Evolutionary conservation across 2,797 vertebrate species (phyloP), one percentile per base, ranked within the genome.

Genomic region (Eulemur albifrons): DNA sequence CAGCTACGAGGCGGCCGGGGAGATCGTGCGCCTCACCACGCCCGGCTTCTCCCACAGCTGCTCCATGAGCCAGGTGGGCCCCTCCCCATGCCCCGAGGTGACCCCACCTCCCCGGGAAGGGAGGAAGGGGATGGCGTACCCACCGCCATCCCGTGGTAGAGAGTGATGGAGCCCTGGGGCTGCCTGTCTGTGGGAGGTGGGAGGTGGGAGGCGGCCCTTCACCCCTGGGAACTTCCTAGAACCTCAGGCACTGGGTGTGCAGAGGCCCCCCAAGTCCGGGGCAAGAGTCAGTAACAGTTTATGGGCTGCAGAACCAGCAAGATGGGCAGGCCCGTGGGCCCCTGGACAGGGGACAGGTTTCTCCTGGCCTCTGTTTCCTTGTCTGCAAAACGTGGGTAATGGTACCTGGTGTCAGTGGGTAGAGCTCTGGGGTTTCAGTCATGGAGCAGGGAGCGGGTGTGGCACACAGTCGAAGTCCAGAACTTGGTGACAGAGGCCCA

Each of bases 31-130:
- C 90, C 98, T 99, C 96, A 99, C 99, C 93, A 99, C 99, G 0
- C 98, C 98, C 0, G 99, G 99, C 95, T 99, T 99, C 98, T 99
- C 99, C 83, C 99, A 99, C 92, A 99, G 99, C 98, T 99, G 99
- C 95, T 99, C 99, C 15, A 98, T 99, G 98, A 99, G 99, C 98
- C 99, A 99, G 99, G 99, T 99, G 75, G 54, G 98, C 94, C 32
- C 11, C 7, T n/a, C 50, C 73, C 1, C 2, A 18, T 1, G 0
- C n/a, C 76, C 35, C 7, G 3, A 35, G 17, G 32, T 67, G 3
- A 45, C 73, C 57, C 25, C 57, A 12, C 30, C 50, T 25, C 50
- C 73, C 32, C 0, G 45, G 45, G 21, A 48, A 21, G 1, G 10
- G 38, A 43, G 5, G 11, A 9, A 11, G 1, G 10, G n/a, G 30